These are phyloP conservation scores for Hydrolagus colliei DNA, from an alignment of 2,797 vertebrate species.

Conservation along the genomic window DNA sequence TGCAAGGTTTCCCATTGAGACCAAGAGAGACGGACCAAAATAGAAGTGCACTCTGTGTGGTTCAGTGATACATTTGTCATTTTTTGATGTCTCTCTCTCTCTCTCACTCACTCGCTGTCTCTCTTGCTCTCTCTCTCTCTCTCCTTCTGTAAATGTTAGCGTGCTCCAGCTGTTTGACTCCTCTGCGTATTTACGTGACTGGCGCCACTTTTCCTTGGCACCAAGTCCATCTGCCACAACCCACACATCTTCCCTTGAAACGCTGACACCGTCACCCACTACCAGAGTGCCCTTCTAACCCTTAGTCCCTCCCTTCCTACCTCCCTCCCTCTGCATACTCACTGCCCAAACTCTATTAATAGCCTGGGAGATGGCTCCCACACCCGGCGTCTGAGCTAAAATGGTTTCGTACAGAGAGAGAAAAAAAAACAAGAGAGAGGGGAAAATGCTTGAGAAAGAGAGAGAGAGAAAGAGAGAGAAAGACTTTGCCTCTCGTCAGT, in stretches of 20 bases:
- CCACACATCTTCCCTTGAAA: background rate
- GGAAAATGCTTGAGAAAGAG: no score
- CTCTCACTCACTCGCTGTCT: no score
- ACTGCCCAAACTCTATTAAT: background rate
- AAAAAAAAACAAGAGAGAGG: no score
- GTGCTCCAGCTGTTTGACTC: slow-evolving; percentile 25
- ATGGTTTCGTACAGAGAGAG: no score
- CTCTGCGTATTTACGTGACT: slow-evolving; percentile 22
- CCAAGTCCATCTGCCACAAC: slow-evolving; percentile 13
- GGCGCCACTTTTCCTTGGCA: slow-evolving; percentile 29
- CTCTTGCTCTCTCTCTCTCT: no score
- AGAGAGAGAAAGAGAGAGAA: background rate
- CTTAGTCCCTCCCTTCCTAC: no score
- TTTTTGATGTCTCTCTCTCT: background rate
- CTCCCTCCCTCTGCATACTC: no score
- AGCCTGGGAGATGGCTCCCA: slow-evolving; percentile 13
- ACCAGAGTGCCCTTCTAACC: slow-evolving; percentile 18
- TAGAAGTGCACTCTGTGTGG: slow-evolving; percentile 12
- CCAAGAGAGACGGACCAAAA: slow-evolving; percentile 10
- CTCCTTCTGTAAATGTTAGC: slow-evolving; percentile 26
- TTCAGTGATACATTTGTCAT: slow-evolving; percentile 30
- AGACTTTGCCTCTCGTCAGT: slow-evolving; percentile 18
- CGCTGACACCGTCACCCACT: slow-evolving; percentile 17
- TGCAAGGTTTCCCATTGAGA: background rate
- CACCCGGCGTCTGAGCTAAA: background rate